phyloP scores from a whole-genome alignment of 2,797 vertebrate genomes.

The Spatula versicolor region DNA sequence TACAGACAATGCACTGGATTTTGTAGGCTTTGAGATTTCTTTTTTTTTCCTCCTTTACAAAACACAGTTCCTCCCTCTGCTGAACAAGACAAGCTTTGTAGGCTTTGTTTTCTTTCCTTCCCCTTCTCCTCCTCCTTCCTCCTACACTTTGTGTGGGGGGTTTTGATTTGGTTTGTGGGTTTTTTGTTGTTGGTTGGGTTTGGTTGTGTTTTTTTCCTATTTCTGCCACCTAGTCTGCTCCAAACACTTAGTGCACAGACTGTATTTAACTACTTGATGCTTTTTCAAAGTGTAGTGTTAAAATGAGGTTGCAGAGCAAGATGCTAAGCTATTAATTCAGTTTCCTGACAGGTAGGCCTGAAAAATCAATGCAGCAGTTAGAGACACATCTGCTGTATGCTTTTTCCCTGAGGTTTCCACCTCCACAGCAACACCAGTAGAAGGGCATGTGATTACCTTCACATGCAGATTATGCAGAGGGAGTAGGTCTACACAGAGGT shows the following conservation, averaged over 20 bases:
- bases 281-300: background rate
- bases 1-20: background rate
- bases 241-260: no score
- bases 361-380: background rate
- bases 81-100: background rate
- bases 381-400: background rate
- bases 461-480: background rate
- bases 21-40: background rate
- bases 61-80: slow-evolving; percentile 2
- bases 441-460: background rate
- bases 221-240: background rate
- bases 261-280: background rate
- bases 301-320: background rate
- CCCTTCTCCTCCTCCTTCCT: background rate
- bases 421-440: background rate
- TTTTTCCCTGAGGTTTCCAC: background rate
- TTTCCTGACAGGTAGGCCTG: background rate
- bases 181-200: no score
- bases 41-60: background rate
- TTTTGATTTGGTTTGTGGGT: background rate
- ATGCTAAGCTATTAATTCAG: background rate
- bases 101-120: slow-evolving; percentile 22
- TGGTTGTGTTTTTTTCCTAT: background rate
- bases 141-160: background rate
- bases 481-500: background rate